Evolutionary conservation across 2,113 vertebrate species (phyloP).

Genomic region (Oryzias melastigma): DNA sequence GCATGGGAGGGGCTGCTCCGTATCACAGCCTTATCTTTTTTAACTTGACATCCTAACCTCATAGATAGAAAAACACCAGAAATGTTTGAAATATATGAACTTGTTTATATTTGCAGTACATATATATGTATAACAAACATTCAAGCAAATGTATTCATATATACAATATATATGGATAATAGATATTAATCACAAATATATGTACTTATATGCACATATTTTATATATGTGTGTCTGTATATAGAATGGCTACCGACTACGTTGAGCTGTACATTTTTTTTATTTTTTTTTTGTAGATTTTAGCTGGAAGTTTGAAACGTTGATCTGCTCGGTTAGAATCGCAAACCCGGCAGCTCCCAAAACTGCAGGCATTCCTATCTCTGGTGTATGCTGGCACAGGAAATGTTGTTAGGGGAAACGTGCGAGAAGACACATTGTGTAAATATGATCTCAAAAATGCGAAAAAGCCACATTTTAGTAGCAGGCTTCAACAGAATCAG

Average conservation of each 20-base stretch:
- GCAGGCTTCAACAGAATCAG: constrained; percentile 77
- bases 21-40: constrained; percentile 85
- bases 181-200: constrained; percentile 81
- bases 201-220: constrained; percentile 83
- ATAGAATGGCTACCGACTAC: constrained; percentile 89
- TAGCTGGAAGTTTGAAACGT: constrained; percentile 92
- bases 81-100: constrained; percentile 79
- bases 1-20: constrained; percentile 83
- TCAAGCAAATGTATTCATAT: constrained; percentile 87
- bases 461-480: constrained; percentile 77
- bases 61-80: constrained; percentile 79
- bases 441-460: constrained; percentile 77
- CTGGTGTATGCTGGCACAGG: constrained; percentile 75
- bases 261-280: constrained; percentile 87
- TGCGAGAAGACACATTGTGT: constrained; percentile 68
- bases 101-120: constrained; percentile 93
- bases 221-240: constrained; percentile 82
- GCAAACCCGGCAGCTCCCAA: constrained; percentile 87
- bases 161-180: constrained; percentile 81
- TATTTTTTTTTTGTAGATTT: constrained; percentile 94
- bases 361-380: constrained; percentile 90
- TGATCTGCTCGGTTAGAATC: constrained; percentile 86
- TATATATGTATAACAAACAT: constrained; percentile 90
- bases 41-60: constrained; percentile 78
- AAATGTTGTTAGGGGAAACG: constrained; percentile 61